phyloP scores from a whole-genome alignment of 2,113 vertebrate genomes.

The Eulacestoma nigropectus region DNA sequence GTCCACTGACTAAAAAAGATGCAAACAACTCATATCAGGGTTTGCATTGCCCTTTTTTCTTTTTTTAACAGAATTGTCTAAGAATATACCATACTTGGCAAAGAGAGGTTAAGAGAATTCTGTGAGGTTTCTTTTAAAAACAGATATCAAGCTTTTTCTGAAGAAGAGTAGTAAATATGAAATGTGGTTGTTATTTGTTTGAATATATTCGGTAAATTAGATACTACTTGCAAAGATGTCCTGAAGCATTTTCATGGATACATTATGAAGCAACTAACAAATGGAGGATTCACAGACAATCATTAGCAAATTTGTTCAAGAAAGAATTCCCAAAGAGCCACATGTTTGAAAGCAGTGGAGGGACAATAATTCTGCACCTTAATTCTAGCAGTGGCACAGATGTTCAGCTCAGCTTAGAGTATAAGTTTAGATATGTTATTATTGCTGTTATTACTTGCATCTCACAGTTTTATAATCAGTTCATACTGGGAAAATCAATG shows the following conservation, averaged over 20 bases:
- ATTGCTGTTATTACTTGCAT: neutral
- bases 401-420: neutral
- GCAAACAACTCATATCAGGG: neutral
- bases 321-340: neutral
- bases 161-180: neutral
- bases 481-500: neutral
- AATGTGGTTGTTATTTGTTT: neutral
- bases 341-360: neutral
- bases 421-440: neutral
- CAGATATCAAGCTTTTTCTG: neutral
- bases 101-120: neutral
- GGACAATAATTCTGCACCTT: neutral
- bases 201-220: neutral
- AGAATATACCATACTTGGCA: neutral
- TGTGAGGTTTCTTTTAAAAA: neutral
- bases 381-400: neutral
- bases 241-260: neutral
- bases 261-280: neutral
- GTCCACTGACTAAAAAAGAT: neutral
- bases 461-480: neutral
- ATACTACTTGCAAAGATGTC: neutral
- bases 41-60: accelerated
- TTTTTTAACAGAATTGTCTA: neutral
- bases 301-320: neutral
- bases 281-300: neutral